Base-by-base conservation (phyloP, 1,140 invertebrate species). In the Drosophila parvula region DNA sequence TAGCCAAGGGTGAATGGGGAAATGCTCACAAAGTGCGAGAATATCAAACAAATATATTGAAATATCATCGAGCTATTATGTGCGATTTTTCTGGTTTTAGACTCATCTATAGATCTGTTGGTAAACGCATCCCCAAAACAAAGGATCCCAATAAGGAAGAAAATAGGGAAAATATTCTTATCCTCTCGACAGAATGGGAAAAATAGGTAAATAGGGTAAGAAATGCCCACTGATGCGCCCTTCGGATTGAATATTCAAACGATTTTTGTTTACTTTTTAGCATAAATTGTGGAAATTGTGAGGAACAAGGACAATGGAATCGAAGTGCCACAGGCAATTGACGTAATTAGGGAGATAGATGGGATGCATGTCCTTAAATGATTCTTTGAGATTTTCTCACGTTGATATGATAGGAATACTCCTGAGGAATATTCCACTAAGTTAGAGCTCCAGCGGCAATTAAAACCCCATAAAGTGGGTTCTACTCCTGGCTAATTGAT, bases 211-310 rank as follows among this genome's bases (percentile, higher is more conserved):
- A 60, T 44, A 55, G 83, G 79, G 83, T 70, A 59, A 53, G 60
- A 14, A 11, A 18, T 58, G 56, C 75, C 62, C 48, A 41, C 55
- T 62, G 57, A 68, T 34, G 69, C 41, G 75, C 43, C 70, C 68
- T 51, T 28, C 22, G 16, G 40, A 51, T 65, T 70, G 70, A 86
- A 82, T 82, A 88, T 88, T 88, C 84, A 83, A 88, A 83, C 61
- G 57, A 28, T 74, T 88, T 50, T 65, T 89, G 65, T 89, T 89
- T 88, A 78, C 77, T 63, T 89, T 88, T 88, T 74, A 89, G 68
- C 83, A 89, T 88, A 88, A 88, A 88, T 80, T 62, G 70, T 65
- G 32, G 44, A 63, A 48, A 65, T 41, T 70, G 57, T 34, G 30
- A 59, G 11, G 16, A 69, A 53, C 12, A 22, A 16, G 47, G 63